These are phyloP conservation scores for Cheirogaleus major DNA, from an alignment of 2,797 vertebrate species.

Conservation along the genomic window DNA sequence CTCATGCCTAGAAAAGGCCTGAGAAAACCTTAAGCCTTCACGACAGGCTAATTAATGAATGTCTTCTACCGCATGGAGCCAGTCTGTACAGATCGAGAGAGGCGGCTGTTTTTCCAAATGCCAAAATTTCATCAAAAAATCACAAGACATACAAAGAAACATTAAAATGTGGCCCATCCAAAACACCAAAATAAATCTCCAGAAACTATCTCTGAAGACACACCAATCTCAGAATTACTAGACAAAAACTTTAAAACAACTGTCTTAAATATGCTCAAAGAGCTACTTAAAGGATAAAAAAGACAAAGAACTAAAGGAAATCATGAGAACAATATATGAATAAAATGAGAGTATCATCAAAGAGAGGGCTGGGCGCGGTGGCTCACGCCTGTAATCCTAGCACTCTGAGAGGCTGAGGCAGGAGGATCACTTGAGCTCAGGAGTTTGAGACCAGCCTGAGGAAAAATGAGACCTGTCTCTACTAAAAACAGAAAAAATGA, in stretches of 20 bases:
- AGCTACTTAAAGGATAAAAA: not conserved
- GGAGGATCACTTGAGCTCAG: too few species aligned
- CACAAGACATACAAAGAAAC: not conserved
- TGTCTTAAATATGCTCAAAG: not conserved
- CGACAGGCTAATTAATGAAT: not conserved
- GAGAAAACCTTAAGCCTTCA: not conserved
- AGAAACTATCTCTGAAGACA: not conserved
- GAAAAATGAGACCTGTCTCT: too few species aligned
- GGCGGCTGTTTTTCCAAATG: not conserved
- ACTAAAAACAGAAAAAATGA: too few species aligned
- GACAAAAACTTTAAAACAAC: not conserved
- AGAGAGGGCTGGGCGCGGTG: not conserved
- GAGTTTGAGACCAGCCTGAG: too few species aligned
- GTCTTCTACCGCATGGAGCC: not conserved
- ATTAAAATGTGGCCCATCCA: not conserved
- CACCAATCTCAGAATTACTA: not conserved
- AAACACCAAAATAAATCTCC: not conserved
- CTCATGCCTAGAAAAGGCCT: not conserved
- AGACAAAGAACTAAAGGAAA: not conserved
- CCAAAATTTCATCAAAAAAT: not conserved
- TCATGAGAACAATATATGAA: not conserved
- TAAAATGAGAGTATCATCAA: not conserved
- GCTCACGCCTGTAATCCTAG: too few species aligned
- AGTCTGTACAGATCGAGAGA: not conserved
- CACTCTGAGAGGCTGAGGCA: too few species aligned